A percentile compares a stretch with the other conserved stretches of the same genome.
Evolutionary conservation across 2,113 vertebrate species (phyloP).

Genomic region (Delphinus delphis): DNA sequence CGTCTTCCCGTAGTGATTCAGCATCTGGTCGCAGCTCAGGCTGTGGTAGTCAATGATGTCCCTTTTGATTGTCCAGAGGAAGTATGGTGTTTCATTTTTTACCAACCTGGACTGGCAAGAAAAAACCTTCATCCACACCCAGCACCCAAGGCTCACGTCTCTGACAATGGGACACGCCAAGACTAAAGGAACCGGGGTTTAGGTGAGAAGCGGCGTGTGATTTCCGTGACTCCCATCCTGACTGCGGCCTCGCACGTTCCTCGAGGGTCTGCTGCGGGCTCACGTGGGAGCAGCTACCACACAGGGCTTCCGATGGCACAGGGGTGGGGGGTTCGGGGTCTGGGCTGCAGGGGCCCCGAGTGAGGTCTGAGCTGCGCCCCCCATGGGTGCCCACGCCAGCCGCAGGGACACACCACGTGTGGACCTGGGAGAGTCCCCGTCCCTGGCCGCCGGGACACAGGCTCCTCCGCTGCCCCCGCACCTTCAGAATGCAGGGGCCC

Average conservation of each 20-base stretch:
- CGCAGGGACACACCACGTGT: rapidly evolving
- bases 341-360: background rate
- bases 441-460: rapidly evolving
- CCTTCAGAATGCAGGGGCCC: background rate
- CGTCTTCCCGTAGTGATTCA: slow-evolving; percentile 73
- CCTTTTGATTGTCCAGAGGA: slow-evolving; percentile 79
- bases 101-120: slow-evolving; percentile 77
- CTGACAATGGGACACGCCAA: background rate
- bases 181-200: rapidly evolving
- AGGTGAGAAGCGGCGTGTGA: background rate
- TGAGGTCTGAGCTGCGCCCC: no score
- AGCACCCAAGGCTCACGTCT: rapidly evolving
- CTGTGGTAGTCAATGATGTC: slow-evolving; percentile 55
- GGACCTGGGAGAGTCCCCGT: rapidly evolving
- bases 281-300: background rate
- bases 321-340: background rate
- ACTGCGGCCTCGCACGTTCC: rapidly evolving
- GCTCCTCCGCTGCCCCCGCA: no score
- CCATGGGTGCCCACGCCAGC: rapidly evolving
- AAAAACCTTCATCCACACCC: background rate
- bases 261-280: rapidly evolving
- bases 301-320: rapidly evolving
- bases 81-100: slow-evolving; percentile 66
- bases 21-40: slow-evolving; percentile 72
- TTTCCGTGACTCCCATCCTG: rapidly evolving